A percentile compares a stretch with the other conserved stretches of the same genome.
Evolutionary conservation across 1,140 invertebrate species (phyloP).

Genomic region (Onthophagus taurus): DNA sequence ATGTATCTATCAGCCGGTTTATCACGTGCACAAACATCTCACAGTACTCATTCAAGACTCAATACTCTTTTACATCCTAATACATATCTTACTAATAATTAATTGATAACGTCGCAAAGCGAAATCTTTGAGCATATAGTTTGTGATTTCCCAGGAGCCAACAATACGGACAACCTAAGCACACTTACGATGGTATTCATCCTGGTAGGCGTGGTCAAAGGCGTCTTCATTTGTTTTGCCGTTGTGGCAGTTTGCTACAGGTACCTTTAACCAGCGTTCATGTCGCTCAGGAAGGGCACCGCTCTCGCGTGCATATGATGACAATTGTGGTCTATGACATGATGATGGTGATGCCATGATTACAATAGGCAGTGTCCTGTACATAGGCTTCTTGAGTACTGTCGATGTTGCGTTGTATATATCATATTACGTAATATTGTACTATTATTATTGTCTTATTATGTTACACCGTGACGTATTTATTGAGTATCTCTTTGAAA

Average conservation of each 20-base stretch:
- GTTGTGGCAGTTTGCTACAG: conserved; percentile 92
- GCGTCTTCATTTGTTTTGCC: conserved; percentile 90
- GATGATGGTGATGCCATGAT: conserved; percentile 22
- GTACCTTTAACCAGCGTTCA: conserved; percentile 46
- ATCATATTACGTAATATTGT: not conserved
- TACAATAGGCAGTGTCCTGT: conserved; percentile 27
- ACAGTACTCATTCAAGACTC: no score
- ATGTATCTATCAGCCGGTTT: no score
- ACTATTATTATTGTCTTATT: conserved; percentile 10
- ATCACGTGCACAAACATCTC: no score
- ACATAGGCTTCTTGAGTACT: conserved; percentile 29
- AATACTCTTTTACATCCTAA: not conserved
- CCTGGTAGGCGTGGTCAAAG: conserved; percentile 82
- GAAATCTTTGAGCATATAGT: not conserved
- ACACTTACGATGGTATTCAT: conserved; percentile 84
- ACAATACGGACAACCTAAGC: conserved; percentile 69
- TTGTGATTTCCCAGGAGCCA: conserved; percentile 46
- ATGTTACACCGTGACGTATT: no score
- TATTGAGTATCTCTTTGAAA: no score
- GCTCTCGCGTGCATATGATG: conserved; percentile 10
- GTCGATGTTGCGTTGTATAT: conserved; percentile 20
- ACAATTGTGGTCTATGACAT: no score
- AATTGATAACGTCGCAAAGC: not conserved
- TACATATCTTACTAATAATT: not conserved
- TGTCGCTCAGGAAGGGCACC: conserved; percentile 12